Evolutionary conservation across 2,888 invertebrate genomes (phyloP), one percentile per base, ranked within the genome.

Genomic region (Netelia inedita): DNA sequence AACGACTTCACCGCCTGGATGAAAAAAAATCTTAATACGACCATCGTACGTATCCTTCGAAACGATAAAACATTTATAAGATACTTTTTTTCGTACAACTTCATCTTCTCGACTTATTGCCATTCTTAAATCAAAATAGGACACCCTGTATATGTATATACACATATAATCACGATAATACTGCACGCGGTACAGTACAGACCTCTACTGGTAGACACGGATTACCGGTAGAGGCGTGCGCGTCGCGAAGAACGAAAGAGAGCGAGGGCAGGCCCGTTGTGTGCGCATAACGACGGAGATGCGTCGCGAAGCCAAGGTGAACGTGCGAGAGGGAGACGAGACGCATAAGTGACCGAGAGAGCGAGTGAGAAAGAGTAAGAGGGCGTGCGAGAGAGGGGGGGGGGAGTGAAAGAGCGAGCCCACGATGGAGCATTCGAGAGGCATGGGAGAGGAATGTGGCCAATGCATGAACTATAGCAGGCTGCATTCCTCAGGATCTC

Each of bases 381-480:
- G 14, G 14, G 53, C 53, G 66, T 41, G 63, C 23, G 55, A 35
- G 50, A 50, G 61, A 61, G 23, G 16, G 69, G 41, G 16, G 69
- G 11, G 73, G 43, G 57, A 28, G 10, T n/a, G 69, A 63, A 63
- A 19, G 69, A 50, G 63, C 46, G 63, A 65, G 50, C 72, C 65
- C 46, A 59, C 72, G 76, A 83, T 11, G 89, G 90, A 90, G 88
- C 88, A 90, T 90, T 90, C 88, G 85, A 73, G 85, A 91, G 92
- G 92, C 93, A 93, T 92, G 93, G 92, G 92, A 93, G 92, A 91
- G 92, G 93, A 93, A 93, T 93, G 93, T 92, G 93, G 92, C 91
- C 91, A 91, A 92, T 92, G 92, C 93, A 93, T 92, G 91, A 91
- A 92, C 92, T 92, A 92, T 92, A 92, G 91, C 91, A 89, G 90